A percentile compares a stretch with the other conserved stretches of the same genome.
These are phyloP conservation scores for Spea hammondii DNA, from an alignment of 2,797 vertebrate genomes.

Conservation along the genomic window DNA sequence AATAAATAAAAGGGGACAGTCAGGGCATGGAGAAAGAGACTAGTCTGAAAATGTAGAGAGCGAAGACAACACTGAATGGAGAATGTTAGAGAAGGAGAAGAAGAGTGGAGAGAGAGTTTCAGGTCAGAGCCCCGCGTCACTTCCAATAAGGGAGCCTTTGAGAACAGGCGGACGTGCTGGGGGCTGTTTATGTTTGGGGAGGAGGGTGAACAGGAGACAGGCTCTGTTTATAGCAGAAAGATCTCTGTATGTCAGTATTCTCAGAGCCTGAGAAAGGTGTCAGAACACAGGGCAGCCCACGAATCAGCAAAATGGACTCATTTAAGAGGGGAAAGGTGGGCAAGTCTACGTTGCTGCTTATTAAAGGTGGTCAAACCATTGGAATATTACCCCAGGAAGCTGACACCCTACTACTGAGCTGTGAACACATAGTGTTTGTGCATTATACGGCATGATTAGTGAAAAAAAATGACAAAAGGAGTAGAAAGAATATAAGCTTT, in stretches of 20 bases:
- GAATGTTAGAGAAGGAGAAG: neutral
- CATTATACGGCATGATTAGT: neutral
- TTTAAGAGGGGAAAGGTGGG: neutral
- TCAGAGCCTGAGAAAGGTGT: conserved; percentile 12
- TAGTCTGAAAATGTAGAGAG: no score
- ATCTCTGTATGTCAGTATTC: neutral
- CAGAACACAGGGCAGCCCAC: neutral
- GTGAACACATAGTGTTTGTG: no score
- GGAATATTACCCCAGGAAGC: neutral
- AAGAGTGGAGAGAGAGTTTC: neutral
- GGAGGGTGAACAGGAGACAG: neutral
- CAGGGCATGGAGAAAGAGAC: no score
- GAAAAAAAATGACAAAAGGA: neutral
- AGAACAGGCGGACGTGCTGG: conserved; percentile 33
- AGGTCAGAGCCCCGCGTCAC: conserved; percentile 14
- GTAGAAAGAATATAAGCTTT: no score
- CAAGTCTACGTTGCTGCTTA: neutral
- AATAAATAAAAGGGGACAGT: no score
- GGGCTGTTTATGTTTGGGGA: conserved; percentile 37
- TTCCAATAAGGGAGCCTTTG: conserved; percentile 33
- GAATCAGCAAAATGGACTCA: neutral
- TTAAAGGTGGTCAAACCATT: neutral
- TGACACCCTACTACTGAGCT: neutral
- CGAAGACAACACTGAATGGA: neutral
- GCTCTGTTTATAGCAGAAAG: neutral